phyloP scores from a whole-genome alignment of 2,113 vertebrate species.

The Euleptes europaea region DNA sequence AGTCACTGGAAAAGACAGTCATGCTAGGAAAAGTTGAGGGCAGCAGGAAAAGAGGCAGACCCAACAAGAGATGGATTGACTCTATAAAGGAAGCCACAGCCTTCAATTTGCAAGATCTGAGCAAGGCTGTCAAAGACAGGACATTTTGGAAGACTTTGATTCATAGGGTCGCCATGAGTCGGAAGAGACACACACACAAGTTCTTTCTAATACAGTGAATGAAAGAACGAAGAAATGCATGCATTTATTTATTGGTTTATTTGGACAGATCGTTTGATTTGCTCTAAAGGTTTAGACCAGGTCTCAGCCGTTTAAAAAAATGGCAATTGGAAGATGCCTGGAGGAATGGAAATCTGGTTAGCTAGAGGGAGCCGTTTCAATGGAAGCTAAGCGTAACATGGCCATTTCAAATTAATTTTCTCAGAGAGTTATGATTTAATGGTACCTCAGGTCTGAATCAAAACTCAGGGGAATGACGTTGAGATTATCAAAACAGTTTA shows the following conservation, averaged over 20 bases:
- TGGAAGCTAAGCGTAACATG: not conserved
- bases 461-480: slow-evolving; percentile 1
- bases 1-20: no score
- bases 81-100: no score
- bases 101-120: no score
- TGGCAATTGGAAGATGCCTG: not conserved
- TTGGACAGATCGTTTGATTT: not conserved
- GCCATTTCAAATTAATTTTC: not conserved
- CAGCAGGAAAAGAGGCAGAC: no score
- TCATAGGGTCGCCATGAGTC: no score
- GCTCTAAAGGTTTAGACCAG: not conserved
- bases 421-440: slow-evolving; percentile 10
- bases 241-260: not conserved
- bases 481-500: slow-evolving; percentile 33
- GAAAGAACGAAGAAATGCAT: not conserved
- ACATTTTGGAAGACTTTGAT: no score
- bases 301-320: not conserved
- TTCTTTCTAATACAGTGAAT: not conserved
- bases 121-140: no score
- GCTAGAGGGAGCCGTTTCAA: not conserved
- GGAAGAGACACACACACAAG: no score
- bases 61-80: no score
- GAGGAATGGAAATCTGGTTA: not conserved
- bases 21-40: no score
- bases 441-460: not conserved